Evolutionary conservation across 2,797 vertebrate genomes (phyloP), one percentile per base, ranked within the genome.

Genomic region (Siniperca obscura): DNA sequence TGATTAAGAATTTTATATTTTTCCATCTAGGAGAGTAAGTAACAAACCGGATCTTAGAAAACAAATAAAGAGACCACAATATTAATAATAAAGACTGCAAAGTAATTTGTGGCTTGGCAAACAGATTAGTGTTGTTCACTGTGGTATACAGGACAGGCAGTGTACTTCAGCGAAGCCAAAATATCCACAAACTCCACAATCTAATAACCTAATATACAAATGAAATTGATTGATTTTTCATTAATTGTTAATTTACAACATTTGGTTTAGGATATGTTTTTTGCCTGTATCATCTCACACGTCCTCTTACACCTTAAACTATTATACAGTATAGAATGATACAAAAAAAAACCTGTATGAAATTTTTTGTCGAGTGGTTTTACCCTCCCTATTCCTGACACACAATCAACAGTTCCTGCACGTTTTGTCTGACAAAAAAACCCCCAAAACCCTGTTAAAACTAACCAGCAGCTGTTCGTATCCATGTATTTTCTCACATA

Each of bases 101-200:
- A 40, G 67, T 55, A 14, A 68, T 84, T 73, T 76, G 53, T 69
- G 52, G 67, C n/a, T 77, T 50, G 59, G 48, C 27, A 68, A 59
- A 82, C 50, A 70, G 36, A 75, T 80, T 22, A 38, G 27, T 48
- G 55, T 36, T 46, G 48, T 2, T 71, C 22, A 66, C 27, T 27
- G 11, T 0, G 4, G 14, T 19, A 16, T 10, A 56, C 44, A 70
- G 36, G 38, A 50, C 6, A 50, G 48, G 42, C 25, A 44, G 13
- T 27, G 38, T 48, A 66, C 53, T 25, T 69, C 25, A 52, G 14
- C 27, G 19, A 1, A 74, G 5, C 2, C 21, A 64, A 53, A 30
- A 74, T 19, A 78, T 25, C 9, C 12, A 55, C 25, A 64, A 61
- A 30, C 25, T 30, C 8, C 16, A 50, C 25, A 65, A 61, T 38